Conservation (phyloP, 2,113 vertebrate genomes). For the Cynoglossus semilaevis region DNA sequence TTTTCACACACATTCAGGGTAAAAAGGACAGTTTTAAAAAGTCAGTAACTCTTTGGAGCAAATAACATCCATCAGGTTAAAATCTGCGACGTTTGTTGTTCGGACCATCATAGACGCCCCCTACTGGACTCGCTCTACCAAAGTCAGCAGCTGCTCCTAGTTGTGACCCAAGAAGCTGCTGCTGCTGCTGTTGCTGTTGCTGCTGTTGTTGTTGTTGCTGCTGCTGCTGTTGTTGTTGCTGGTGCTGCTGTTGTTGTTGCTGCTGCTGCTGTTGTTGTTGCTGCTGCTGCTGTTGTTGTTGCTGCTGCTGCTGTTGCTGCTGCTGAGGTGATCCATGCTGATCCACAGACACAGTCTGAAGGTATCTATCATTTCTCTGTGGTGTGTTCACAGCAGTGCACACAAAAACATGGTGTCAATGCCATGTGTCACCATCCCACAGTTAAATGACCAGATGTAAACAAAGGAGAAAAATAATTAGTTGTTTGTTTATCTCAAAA, state of each 20-base stretch:
- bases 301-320: conserved; percentile 15
- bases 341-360: conserved; percentile 81
- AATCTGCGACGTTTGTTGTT: conserved; percentile 96
- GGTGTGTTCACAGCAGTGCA: conserved; percentile 16
- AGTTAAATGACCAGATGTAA: too few species aligned
- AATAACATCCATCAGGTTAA: conserved; percentile 59
- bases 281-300: conserved; percentile 28
- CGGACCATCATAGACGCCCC: conserved; percentile 90
- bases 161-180: conserved; percentile 72
- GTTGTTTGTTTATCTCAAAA: too few species aligned
- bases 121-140: conserved; percentile 85
- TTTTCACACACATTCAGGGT: too few species aligned
- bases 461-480: too few species aligned
- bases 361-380: conserved; percentile 92
- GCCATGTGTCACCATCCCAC: too few species aligned
- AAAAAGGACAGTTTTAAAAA: not conserved
- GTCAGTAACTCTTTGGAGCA: not conserved
- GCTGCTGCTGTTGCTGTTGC: conserved; percentile 33
- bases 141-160: conserved; percentile 85
- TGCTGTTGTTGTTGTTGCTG: conserved; percentile 35
- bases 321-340: conserved; percentile 88
- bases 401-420: conserved; percentile 30
- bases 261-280: conserved; percentile 29
- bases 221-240: conserved; percentile 6
- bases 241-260: conserved; percentile 22